Base-by-base conservation (phyloP, 2,888 invertebrate genomes). In the Cheilosia grossa region DNA sequence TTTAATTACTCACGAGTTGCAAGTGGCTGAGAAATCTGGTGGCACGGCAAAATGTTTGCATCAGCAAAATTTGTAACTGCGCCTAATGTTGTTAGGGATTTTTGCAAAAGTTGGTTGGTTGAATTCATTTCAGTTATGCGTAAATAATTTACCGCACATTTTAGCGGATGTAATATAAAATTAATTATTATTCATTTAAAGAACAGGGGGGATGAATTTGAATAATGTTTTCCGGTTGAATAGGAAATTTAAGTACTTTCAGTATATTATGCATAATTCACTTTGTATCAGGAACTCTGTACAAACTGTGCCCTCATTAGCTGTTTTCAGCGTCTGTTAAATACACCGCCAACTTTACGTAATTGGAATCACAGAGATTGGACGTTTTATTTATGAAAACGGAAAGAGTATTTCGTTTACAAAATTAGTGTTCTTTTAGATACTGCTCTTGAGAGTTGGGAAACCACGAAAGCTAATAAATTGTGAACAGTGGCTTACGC, bases 1-100 rank as follows among this genome's bases (percentile, higher is more conserved):
- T 67, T 67, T 82, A 82, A 82, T 82, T 78, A 67, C 70, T 58
- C 82, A 77, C 64, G 66, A 72, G 70, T 77, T 73, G 59, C 59
- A 54, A 54, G 21, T 70, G 59, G 33, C 59, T 54, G 59, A 54
- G 54, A 78, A 67, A 61, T 72, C 53, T 66, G 61, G 78, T 49
- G 78, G 56, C 72, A 78, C 17, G 66, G 59, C 1, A 61, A 82
- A 82, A 72, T 82, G 66, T 47, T 67, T 67, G 66, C 78, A 72
- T 78, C 78, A 72, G 40, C 13, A 33, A 72, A 72, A 66, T 49
- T 58, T 37, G 51, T 40, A 66, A 72, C 72, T 77, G 78, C 54
- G 44, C 54, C 72, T 72, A 72, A 82, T 63, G 66, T 30, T 54
- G 37, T 64, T 42, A 58, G 58, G 56, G 30, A n/a, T 51, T 51